phyloP scores from a whole-genome alignment of 2,797 vertebrate species.

The Platalea minor region DNA sequence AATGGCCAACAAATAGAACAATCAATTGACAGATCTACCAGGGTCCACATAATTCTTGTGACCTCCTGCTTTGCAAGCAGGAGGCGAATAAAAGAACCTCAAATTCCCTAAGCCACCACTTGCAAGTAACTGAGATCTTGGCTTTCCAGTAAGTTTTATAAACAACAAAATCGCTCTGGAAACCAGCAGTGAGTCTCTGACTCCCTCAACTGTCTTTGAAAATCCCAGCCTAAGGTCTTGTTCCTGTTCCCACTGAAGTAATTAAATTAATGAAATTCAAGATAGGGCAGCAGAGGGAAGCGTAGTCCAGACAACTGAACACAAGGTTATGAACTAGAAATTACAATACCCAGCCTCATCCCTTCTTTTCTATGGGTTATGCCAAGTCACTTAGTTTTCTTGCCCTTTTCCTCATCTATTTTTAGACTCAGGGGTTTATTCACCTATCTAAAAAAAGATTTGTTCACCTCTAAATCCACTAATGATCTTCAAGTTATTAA shows the following conservation, averaged over 20 bases:
- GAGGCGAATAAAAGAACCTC: not conserved
- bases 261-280: slow-evolving; percentile 1
- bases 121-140: not conserved
- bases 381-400: not conserved
- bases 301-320: not conserved
- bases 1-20: not conserved
- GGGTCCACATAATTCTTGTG: not conserved
- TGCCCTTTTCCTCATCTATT: not conserved
- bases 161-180: not conserved
- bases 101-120: not conserved
- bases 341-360: not conserved
- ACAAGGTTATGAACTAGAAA: not conserved
- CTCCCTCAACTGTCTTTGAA: not conserved
- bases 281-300: not conserved
- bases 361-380: not conserved
- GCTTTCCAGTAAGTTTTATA: not conserved
- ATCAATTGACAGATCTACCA: not conserved
- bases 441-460: not conserved
- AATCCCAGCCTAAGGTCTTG: not conserved
- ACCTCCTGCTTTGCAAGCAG: not conserved
- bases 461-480: not conserved
- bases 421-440: not conserved
- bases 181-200: not conserved
- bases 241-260: not conserved
- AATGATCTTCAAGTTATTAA: not conserved